phyloP scores from a whole-genome alignment of 2,888 invertebrate genomes.

The Heliconius charithonia region DNA sequence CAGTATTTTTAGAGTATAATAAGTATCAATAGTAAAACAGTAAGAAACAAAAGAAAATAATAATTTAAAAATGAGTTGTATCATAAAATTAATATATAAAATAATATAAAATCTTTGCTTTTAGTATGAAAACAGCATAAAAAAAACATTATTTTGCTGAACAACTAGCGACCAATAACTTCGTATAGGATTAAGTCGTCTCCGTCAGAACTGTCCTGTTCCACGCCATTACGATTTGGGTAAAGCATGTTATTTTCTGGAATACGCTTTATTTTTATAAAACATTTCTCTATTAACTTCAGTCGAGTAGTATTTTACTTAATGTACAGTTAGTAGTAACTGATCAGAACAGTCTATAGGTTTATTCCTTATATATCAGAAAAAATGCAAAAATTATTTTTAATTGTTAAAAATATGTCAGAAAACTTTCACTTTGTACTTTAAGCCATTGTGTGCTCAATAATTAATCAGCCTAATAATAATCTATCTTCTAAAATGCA shows the following conservation, averaged over 20 bases:
- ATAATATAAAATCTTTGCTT: neutral
- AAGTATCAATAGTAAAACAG: no score
- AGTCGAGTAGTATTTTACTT: neutral
- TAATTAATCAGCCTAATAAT: no score
- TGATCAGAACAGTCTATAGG: neutral
- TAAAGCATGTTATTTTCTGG: slow-evolving; percentile 17
- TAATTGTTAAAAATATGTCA: no score
- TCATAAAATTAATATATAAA: no score
- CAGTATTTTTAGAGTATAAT: neutral
- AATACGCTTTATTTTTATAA: slow-evolving; percentile 11
- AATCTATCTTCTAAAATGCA: no score
- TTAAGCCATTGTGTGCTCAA: no score
- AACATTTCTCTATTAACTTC: neutral
- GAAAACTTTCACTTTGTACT: no score
- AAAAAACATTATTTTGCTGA: neutral
- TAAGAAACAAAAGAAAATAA: no score
- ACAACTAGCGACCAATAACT: slow-evolving; percentile 14
- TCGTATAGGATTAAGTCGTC: slow-evolving; percentile 25
- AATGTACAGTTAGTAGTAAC: neutral
- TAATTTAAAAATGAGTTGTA: no score
- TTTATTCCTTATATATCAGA: neutral
- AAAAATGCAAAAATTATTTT: no score
- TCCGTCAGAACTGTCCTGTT: slow-evolving; percentile 25
- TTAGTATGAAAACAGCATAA: neutral
- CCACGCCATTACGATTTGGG: slow-evolving; percentile 19